phyloP scores from a whole-genome alignment of 2,113 vertebrate species.

The Odobenus rosmarus region DNA sequence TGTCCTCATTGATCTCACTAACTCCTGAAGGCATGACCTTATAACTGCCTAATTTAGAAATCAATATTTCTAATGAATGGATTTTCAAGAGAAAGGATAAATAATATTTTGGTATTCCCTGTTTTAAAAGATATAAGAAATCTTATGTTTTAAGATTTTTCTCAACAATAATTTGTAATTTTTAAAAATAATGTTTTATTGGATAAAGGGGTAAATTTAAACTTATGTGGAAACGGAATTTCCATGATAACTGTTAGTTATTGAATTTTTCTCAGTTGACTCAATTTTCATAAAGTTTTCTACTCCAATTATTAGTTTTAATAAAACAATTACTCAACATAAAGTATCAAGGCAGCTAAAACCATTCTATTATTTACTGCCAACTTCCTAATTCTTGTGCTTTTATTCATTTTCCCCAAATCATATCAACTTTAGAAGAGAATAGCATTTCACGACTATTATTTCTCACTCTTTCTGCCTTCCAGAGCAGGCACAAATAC shows the following conservation, averaged over 20 bases:
- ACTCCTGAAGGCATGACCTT: not conserved
- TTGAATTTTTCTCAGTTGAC: not conserved
- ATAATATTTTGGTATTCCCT: not conserved
- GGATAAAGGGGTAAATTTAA: not conserved
- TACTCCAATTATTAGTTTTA: not conserved
- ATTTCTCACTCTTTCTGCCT: not conserved
- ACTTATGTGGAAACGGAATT: not conserved
- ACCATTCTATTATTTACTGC: not conserved
- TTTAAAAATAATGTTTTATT: slow-evolving; percentile 2
- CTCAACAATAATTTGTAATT: not conserved
- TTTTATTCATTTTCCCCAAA: not conserved
- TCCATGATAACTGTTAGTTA: not conserved
- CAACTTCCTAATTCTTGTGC: not conserved
- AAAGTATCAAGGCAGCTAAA: not conserved
- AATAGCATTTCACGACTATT: not conserved
- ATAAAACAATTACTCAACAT: not conserved
- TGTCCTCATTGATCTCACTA: not conserved
- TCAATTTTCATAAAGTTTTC: not conserved
- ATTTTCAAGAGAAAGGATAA: not conserved
- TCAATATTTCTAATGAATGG: slow-evolving; percentile 5
- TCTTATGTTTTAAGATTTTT: not conserved
- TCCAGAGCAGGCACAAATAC: not conserved
- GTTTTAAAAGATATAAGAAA: not conserved
- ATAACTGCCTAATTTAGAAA: not conserved
- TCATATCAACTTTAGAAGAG: not conserved